Conservation (phyloP, 1,140 invertebrate species). For the Ylistrum balloti region DNA sequence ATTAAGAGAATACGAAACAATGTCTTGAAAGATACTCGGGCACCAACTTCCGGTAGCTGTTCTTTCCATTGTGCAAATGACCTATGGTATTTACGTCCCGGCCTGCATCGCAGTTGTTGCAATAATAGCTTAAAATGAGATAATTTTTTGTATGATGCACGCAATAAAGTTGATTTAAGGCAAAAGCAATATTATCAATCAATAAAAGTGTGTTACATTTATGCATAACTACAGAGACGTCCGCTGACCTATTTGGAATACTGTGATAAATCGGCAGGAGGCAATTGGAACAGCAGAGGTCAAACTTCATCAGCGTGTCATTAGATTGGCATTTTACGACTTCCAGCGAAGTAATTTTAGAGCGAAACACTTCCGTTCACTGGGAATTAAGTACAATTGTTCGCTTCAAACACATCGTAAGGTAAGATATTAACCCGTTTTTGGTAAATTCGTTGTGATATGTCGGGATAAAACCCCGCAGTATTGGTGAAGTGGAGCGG, state of each 20-base stretch:
- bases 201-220: background rate
- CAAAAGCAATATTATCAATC: background rate
- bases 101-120: background rate
- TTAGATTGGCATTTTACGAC: slow-evolving; percentile 34
- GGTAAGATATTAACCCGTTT: slow-evolving; percentile 33
- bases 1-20: background rate
- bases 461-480: background rate
- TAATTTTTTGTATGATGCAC: too few relatives aligned
- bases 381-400: slow-evolving; percentile 35
- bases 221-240: background rate
- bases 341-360: slow-evolving; percentile 3
- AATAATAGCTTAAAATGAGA: too few relatives aligned
- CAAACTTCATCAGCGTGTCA: slow-evolving; percentile 32
- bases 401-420: slow-evolving; percentile 16
- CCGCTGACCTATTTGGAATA: background rate
- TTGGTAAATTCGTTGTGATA: background rate
- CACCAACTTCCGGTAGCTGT: slow-evolving; percentile 37
- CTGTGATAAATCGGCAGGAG: background rate
- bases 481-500: background rate
- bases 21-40: background rate
- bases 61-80: slow-evolving; percentile 20
- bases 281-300: slow-evolving; percentile 2
- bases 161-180: background rate
- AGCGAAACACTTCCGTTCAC: slow-evolving; percentile 37
- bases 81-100: slow-evolving; percentile 14